These are phyloP conservation scores for Tautogolabrus adspersus DNA, from an alignment of 2,113 vertebrate genomes.

Conservation along the genomic window DNA sequence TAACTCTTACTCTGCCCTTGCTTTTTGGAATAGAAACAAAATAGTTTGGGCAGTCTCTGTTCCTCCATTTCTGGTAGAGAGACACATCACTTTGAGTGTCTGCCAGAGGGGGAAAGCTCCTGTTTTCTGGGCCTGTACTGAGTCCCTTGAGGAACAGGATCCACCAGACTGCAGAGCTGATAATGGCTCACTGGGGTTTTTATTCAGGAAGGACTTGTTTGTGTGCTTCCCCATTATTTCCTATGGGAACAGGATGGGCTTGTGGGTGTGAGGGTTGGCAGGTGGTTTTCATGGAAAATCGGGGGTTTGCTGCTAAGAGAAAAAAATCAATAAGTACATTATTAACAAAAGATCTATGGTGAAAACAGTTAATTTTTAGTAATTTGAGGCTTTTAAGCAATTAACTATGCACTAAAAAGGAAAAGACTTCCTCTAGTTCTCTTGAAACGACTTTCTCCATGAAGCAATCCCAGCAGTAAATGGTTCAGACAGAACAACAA, in stretches of 20 bases:
- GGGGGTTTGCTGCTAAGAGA: background rate
- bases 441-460: background rate
- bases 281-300: slow-evolving; percentile 2
- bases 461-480: background rate
- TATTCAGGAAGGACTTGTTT: slow-evolving; percentile 54
- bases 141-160: slow-evolving; percentile 12
- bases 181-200: slow-evolving; percentile 60
- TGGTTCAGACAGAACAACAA: background rate
- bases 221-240: slow-evolving; percentile 14
- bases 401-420: slow-evolving; percentile 15
- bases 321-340: slow-evolving; percentile 1
- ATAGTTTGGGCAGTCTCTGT: background rate
- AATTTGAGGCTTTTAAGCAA: background rate
- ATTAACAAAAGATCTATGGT: background rate
- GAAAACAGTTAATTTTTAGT: background rate
- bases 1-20: too few species aligned
- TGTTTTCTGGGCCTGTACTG: slow-evolving; percentile 29
- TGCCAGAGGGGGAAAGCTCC: slow-evolving; percentile 11
- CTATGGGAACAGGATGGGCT: slow-evolving; percentile 24
- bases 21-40: background rate
- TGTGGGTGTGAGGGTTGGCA: slow-evolving; percentile 17
- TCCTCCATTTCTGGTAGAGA: background rate
- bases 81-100: slow-evolving; percentile 14
- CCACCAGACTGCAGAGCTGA: slow-evolving; percentile 9
- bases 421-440: background rate